Base-by-base conservation (phyloP, 2,888 invertebrate species). In the Drosophila dives region DNA sequence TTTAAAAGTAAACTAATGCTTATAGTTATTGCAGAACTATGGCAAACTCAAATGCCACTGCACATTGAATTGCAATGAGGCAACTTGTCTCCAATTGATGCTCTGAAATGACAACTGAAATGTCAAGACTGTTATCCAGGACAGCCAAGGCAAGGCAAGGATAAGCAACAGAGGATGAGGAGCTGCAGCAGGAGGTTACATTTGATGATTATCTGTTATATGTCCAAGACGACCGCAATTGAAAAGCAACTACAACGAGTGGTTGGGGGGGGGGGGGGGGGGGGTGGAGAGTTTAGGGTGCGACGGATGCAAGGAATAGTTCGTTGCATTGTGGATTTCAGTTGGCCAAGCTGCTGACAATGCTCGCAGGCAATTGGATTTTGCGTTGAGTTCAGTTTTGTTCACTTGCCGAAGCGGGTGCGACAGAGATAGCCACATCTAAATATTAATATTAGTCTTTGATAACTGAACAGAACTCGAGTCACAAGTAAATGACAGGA, bases 1-100 rank as follows among this genome's bases (percentile, higher is more conserved):
- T 83, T 83, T 81, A 75, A 83, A 83, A 83, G 86, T 83, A 81
- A 86, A 86, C 86, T 86, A 83, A 83, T 83, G 86, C 69, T 75
- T 74, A 81, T 78, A 74, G 86, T 83, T 81, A 86, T 83, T 58
- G 83, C 70, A 67, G 71, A 76, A 80, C 80, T 73, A 82, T 67
- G 55, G 61, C 33, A 48, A 65, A 53, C 74, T 79, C 82, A 82
- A 79, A 85, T 82, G 81, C 69, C 83, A 82, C 65, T 85, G 86
- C 66, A 76, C 80, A 86, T 77, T 83, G 83, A 86, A 83, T 80
- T 72, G 82, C 83, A 80, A 76, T 76, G 63, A 70, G 76, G 69
- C 72, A 66, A 75, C 69, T 73, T 69, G 72, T 58, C 60, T 55
- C 15, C 61, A 63, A 63, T 58, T 65, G 58, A 64, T 68, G 63